Conservation (phyloP, 2,113 vertebrate species). For the Orthonyx spaldingii region DNA sequence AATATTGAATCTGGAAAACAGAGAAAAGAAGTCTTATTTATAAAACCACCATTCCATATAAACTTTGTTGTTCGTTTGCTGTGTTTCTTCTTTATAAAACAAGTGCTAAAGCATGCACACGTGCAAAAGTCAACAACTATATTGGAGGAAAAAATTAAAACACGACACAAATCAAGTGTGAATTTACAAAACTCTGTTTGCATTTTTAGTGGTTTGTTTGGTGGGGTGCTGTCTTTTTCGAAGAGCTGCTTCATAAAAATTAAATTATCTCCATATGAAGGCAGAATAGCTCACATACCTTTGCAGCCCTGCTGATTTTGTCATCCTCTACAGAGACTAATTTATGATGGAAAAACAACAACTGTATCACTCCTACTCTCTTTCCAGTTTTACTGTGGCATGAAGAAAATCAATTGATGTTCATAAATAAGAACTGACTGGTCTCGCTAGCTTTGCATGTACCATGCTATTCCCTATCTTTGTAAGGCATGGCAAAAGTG, state of each 20-base stretch:
- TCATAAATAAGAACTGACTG: background rate
- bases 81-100: background rate
- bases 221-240: background rate
- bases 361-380: background rate
- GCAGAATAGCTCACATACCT: background rate
- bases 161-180: fast-evolving
- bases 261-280: background rate
- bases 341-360: background rate
- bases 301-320: background rate
- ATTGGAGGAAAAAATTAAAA: background rate
- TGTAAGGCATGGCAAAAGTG: background rate
- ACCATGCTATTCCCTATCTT: background rate
- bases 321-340: background rate
- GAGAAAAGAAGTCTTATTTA: slow-evolving; percentile 28
- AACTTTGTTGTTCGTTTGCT: background rate
- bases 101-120: background rate
- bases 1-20: slow-evolving; percentile 75
- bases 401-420: background rate
- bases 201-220: background rate
- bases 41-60: background rate
- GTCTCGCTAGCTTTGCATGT: background rate
- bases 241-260: background rate
- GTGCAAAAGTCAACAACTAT: background rate
- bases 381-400: background rate
- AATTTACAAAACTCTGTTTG: background rate